Percentiles rank a stretch among this genome's conserved stretches.
These are phyloP conservation scores for Mastomys natalensis DNA, from an alignment of 2,113 vertebrate species.

Conservation along the genomic window DNA sequence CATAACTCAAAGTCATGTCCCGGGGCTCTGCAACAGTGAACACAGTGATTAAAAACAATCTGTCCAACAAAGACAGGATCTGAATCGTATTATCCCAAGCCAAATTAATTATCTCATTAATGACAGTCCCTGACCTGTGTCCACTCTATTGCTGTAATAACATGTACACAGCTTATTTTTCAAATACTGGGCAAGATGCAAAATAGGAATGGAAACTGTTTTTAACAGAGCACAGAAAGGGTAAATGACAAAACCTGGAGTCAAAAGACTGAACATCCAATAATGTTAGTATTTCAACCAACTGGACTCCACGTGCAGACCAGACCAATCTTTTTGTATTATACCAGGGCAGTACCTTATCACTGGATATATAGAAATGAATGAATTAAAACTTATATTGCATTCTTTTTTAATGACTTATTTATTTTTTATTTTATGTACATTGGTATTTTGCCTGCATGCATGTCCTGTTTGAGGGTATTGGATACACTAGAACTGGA, in stretches of 20 bases:
- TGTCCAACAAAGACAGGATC: constrained; percentile 54
- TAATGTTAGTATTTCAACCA: constrained; percentile 34
- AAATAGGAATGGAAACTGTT: background rate
- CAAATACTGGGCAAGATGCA: background rate
- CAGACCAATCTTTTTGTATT: background rate
- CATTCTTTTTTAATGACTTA: background rate
- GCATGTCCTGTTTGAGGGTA: no score
- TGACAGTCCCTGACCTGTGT: constrained; percentile 49
- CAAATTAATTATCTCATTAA: constrained; percentile 73
- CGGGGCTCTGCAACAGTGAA: constrained; percentile 33
- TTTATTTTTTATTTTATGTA: background rate
- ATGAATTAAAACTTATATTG: background rate
- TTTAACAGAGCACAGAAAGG: constrained; percentile 12
- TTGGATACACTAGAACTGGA: no score
- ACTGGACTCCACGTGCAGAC: background rate
- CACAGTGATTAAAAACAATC: constrained; percentile 64
- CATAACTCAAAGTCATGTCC: constrained; percentile 58
- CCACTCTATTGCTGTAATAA: constrained; percentile 48
- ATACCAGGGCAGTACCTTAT: background rate
- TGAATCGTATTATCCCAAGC: constrained; percentile 58
- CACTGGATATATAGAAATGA: background rate
- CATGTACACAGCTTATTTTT: background rate
- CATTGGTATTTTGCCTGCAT: no score
- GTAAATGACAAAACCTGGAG: background rate
- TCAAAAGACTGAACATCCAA: background rate